A percentile compares a stretch with the other conserved stretches of the same genome.
phyloP scores from a whole-genome alignment of 2,113 vertebrate species.

The Sander vitreus region DNA sequence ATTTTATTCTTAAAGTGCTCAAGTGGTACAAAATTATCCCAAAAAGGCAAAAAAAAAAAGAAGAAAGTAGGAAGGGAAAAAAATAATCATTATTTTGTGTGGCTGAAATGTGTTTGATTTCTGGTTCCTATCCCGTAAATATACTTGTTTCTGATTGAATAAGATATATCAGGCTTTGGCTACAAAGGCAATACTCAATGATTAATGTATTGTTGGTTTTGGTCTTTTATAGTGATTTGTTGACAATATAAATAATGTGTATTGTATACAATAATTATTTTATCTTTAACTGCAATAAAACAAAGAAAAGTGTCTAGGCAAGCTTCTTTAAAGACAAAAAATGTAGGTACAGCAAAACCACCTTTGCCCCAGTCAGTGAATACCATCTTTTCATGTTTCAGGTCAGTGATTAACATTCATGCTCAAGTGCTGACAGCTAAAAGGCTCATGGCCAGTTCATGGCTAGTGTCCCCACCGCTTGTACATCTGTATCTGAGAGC shows the following conservation, averaged over 20 bases:
- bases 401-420: slow-evolving; percentile 36
- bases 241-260: not conserved
- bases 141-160: not conserved
- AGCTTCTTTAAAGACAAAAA: not conserved
- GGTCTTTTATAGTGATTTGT: not conserved
- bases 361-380: not conserved
- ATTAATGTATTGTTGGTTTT: not conserved
- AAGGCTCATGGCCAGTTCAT: slow-evolving; percentile 20
- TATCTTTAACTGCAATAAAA: not conserved
- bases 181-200: not conserved
- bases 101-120: not conserved
- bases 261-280: no score
- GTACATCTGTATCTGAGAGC: slow-evolving; percentile 35
- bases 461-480: slow-evolving; percentile 17
- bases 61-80: not conserved
- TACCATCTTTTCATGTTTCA: slow-evolving; percentile 22
- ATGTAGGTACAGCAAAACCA: not conserved
- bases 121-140: not conserved
- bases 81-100: not conserved
- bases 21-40: not conserved
- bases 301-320: not conserved
- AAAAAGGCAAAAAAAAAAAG: not conserved
- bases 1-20: not conserved
- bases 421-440: slow-evolving; percentile 42
- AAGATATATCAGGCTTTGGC: not conserved